Evolutionary conservation across 2,888 invertebrate genomes (phyloP).

Genomic region (Allacma fusca): DNA sequence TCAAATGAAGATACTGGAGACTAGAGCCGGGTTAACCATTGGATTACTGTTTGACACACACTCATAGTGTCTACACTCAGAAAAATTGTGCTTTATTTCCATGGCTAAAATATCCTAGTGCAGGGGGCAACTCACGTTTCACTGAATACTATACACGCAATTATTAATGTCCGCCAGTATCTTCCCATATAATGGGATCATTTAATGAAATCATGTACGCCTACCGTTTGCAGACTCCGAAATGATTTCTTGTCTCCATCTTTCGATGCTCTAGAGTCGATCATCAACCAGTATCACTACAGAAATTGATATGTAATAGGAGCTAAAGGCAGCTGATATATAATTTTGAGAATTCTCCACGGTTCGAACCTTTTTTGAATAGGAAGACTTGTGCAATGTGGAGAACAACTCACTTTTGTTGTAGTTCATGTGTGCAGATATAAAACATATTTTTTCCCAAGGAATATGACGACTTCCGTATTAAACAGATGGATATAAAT

Average conservation of each 20-base stretch:
- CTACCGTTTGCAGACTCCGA: neutral
- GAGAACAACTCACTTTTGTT: neutral
- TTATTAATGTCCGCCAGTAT: neutral
- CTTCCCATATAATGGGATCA: neutral
- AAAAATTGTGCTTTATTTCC: neutral
- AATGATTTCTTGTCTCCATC: neutral
- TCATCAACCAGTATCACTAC: neutral
- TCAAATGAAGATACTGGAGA: conserved; percentile 35
- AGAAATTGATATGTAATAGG: conserved; percentile 31
- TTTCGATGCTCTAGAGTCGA: neutral
- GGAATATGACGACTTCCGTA: no score
- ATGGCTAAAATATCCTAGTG: neutral
- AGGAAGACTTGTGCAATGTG: neutral
- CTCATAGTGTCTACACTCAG: neutral
- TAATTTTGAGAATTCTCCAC: no score
- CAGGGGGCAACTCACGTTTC: neutral
- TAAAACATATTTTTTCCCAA: no score
- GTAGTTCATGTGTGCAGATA: neutral
- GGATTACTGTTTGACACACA: conserved; percentile 37
- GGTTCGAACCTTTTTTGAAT: neutral
- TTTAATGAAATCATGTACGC: conserved; percentile 7
- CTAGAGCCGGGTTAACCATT: conserved; percentile 32
- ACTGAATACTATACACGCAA: neutral
- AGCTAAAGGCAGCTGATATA: neutral
- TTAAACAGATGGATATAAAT: no score